Base-by-base conservation (phyloP, 2,888 invertebrate species). In the Lomographa bimaculata region DNA sequence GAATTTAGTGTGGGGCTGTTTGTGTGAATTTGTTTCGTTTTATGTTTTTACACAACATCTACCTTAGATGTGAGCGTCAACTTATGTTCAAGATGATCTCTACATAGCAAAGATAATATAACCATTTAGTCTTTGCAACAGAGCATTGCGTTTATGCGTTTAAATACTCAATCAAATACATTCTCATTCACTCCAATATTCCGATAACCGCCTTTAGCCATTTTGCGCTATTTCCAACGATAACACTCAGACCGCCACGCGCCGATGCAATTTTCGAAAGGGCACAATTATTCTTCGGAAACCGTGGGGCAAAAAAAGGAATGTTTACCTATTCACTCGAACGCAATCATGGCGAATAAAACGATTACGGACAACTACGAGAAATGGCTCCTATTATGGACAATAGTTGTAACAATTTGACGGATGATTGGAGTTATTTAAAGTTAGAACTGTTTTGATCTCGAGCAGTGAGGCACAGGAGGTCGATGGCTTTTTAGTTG, bases 161-260 rank as follows among this genome's bases (percentile, higher is more conserved):
- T n/a, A n/a, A n/a, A n/a, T n/a, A n/a, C n/a, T n/a, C n/a, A n/a
- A n/a, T n/a, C n/a, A n/a, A n/a, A n/a, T n/a, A n/a, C n/a, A n/a
- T n/a, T n/a, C n/a, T n/a, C n/a, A n/a, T n/a, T n/a, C n/a, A n/a
- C n/a, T n/a, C n/a, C n/a, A n/a, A n/a, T n/a, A n/a, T n/a, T n/a
- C n/a, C n/a, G n/a, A n/a, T 24, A 19, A 20, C 24, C 21, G 42
- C 36, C 26, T 36, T 32, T 32, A 30, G 17, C 34, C 17, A 33
- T 54, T 39, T 35, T 40, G 35, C 35, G 25, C 40, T 42, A 42
- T 39, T 54, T 47, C 40, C 35, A 41, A 25, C 34, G 29, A 80
- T 76, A 83, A 83, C 85, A 85, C 85, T 87, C 69, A 60, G 65
- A 63, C 39, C 47, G 80, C 70, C 86, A 83, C 86, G 85, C 79